phyloP scores from a whole-genome alignment of 2,113 vertebrate species.

The Dromiciops gliroides region DNA sequence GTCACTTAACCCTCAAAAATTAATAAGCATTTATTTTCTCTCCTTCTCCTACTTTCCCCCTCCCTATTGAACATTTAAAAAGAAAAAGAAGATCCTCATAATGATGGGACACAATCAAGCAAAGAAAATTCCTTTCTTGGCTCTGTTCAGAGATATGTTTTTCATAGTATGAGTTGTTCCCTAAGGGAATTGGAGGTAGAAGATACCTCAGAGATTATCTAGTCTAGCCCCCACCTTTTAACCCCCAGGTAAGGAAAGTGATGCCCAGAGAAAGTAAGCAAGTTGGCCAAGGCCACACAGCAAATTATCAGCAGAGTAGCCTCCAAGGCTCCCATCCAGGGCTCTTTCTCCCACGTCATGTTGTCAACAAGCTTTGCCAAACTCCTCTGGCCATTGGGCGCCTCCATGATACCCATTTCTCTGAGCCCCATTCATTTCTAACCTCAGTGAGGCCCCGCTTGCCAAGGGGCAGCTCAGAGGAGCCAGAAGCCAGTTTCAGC shows the following conservation, averaged over 20 bases:
- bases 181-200: not conserved
- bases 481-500: not conserved
- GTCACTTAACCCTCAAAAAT: no score
- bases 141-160: not conserved
- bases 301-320: not conserved
- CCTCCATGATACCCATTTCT: not conserved
- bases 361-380: not conserved
- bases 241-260: not conserved
- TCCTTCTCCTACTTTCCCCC: not conserved
- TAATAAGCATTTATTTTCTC: not conserved
- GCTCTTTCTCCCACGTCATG: not conserved
- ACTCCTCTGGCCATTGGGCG: not conserved
- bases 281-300: not conserved
- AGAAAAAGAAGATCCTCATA: not conserved
- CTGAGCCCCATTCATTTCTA: not conserved
- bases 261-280: not conserved
- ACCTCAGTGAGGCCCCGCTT: not conserved
- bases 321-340: not conserved
- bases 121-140: not conserved
- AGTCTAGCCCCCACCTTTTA: not conserved
- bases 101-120: not conserved
- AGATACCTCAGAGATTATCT: not conserved
- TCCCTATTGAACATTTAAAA: not conserved
- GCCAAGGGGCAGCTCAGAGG: not conserved
- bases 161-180: not conserved